phyloP scores from a whole-genome alignment of 2,888 invertebrate species.

The Habroteleia sp. region DNA sequence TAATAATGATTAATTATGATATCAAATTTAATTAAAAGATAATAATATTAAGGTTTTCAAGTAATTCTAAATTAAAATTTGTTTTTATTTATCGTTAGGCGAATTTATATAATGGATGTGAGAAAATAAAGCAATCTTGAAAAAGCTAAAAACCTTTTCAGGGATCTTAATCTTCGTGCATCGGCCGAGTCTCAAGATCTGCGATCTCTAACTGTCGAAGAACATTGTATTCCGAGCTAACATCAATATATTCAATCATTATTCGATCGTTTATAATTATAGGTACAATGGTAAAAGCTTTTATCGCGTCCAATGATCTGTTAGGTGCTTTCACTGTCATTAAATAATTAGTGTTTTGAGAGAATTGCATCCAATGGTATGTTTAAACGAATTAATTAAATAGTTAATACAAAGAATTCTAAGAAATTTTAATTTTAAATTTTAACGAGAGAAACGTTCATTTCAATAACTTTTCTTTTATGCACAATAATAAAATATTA shows the following conservation, averaged over 20 bases:
- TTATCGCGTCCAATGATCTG: conserved; percentile 18
- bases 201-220: conserved; percentile 18
- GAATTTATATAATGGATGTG: too few species aligned
- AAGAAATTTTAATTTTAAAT: too few species aligned
- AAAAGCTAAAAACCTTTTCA: background rate
- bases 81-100: too few species aligned
- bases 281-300: conserved; percentile 19
- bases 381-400: too few species aligned
- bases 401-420: too few species aligned
- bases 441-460: too few species aligned
- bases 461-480: too few species aligned
- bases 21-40: too few species aligned
- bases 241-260: conserved; percentile 21
- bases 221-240: conserved; percentile 6
- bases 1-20: too few species aligned
- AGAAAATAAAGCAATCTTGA: background rate
- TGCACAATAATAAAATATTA: too few species aligned
- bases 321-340: conserved; percentile 5
- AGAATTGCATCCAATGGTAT: conserved; percentile 17
- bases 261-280: conserved; percentile 29
- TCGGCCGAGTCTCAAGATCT: conserved; percentile 9
- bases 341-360: conserved; percentile 13
- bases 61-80: too few species aligned
- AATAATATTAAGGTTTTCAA: too few species aligned
- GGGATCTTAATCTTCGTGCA: conserved; percentile 23